A percentile compares a stretch with the other conserved stretches of the same genome.
Conservation (phyloP, 2,888 invertebrate genomes). For the Chymomyza procnemis region DNA sequence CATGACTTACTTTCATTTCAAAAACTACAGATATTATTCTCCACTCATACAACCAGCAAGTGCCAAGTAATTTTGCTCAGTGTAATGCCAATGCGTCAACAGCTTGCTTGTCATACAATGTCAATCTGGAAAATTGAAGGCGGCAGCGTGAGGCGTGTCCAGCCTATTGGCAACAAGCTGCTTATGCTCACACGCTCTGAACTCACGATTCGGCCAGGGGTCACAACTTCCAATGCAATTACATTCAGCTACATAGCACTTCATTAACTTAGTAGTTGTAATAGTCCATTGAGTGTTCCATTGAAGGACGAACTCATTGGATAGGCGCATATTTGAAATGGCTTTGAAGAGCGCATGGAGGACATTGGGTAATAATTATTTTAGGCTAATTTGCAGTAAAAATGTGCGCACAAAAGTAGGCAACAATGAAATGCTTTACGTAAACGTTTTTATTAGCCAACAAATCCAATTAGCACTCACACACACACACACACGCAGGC, state of each 20-base stretch:
- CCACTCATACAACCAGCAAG: neutral
- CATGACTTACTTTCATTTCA: no score
- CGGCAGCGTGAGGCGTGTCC: neutral
- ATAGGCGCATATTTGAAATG: neutral
- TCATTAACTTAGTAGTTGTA: neutral
- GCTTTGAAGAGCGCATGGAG: neutral
- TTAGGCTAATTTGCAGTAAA: slow-evolving; percentile 70
- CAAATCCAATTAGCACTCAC: slow-evolving; percentile 64
- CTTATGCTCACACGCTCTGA: neutral
- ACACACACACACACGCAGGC: slow-evolving; percentile 2
- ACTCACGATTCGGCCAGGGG: neutral
- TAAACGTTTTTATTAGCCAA: slow-evolving; percentile 66
- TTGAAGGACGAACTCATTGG: neutral
- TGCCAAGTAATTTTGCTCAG: slow-evolving; percentile 2
- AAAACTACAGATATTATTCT: no score
- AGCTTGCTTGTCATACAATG: slow-evolving; percentile 8
- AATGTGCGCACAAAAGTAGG: slow-evolving; percentile 26
- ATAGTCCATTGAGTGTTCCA: neutral
- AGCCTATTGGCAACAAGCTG: neutral
- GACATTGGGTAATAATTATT: slow-evolving; percentile 50
- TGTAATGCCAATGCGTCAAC: neutral
- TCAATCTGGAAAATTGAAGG: neutral
- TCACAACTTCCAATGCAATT: slow-evolving; percentile 2
- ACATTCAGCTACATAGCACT: neutral
- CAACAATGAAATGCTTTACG: slow-evolving; percentile 47